phyloP scores from a whole-genome alignment of 2,113 vertebrate species.

The Jacana jacana region DNA sequence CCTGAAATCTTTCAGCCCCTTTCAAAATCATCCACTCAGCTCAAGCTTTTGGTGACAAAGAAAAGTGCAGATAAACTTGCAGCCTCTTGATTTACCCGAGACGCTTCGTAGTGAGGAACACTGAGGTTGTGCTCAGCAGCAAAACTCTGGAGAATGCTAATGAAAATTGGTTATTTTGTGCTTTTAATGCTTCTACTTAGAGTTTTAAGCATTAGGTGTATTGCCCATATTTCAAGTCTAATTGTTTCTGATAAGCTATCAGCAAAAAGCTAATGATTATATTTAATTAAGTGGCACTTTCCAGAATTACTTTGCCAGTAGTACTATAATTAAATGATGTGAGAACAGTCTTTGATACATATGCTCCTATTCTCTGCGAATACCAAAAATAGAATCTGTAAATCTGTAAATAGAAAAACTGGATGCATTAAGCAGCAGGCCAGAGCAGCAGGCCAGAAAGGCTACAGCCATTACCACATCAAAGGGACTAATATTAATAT shows the following conservation, averaged over 20 bases:
- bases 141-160: background rate
- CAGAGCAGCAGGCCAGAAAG: conserved; percentile 1
- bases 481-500: conserved; percentile 29
- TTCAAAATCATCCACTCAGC: background rate
- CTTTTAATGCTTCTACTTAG: background rate
- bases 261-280: conserved; percentile 10
- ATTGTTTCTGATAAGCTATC: conserved; percentile 56
- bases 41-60: background rate
- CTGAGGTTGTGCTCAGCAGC: background rate
- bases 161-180: conserved; percentile 23
- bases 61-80: background rate
- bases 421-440: conserved; percentile 15
- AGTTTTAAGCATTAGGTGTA: background rate
- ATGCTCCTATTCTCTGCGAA: conserved; percentile 21
- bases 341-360: conserved; percentile 9
- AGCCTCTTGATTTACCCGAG: background rate
- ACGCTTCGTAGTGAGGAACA: background rate
- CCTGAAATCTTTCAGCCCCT: background rate
- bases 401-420: conserved; percentile 40
- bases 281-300: conserved; percentile 65
- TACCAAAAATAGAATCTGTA: conserved; percentile 42
- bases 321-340: background rate
- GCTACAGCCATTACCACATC: conserved; percentile 28
- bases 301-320: conserved; percentile 22
- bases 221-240: conserved; percentile 5